A percentile compares a stretch with the other conserved stretches of the same genome.
phyloP scores from a whole-genome alignment of 1,140 invertebrate species.

The Psix sp. region DNA sequence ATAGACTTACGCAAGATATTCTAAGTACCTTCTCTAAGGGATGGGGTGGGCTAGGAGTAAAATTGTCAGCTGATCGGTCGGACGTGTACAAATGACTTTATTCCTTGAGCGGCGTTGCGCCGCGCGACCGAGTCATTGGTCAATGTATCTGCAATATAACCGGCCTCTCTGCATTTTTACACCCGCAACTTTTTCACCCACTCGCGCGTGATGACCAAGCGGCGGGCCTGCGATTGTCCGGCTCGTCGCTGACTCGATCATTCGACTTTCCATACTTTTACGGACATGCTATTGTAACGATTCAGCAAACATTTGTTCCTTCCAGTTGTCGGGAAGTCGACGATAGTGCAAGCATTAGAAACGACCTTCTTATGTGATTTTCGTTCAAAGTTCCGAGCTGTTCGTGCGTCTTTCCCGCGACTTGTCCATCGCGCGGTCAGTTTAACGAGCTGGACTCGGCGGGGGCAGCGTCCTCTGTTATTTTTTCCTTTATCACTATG shows the following conservation, averaged over 20 bases:
- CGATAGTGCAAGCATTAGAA: conserved; percentile 28
- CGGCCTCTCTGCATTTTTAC: conserved; percentile 19
- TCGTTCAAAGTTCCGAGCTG: conserved; percentile 38
- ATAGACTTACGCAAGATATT: conserved; percentile 70
- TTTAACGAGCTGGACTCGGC: conserved; percentile 31
- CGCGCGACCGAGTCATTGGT: conserved; percentile 15
- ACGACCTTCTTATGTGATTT: conserved; percentile 35
- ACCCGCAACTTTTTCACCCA: conserved; percentile 10
- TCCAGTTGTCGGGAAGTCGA: conserved; percentile 36
- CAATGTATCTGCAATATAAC: conserved; percentile 14
- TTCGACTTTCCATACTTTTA: conserved; percentile 6
- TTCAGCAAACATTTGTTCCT: conserved; percentile 31
- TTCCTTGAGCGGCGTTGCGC: conserved; percentile 22
- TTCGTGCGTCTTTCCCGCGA: conserved; percentile 43
- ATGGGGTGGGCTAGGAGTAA: conserved; percentile 29
- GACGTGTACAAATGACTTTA: conserved; percentile 41
- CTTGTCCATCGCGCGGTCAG: conserved; percentile 30
- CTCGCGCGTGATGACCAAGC: too few relatives aligned
- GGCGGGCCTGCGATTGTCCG: neutral
- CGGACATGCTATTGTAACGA: conserved; percentile 13
- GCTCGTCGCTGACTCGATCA: neutral
- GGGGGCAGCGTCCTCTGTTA: conserved; percentile 15
- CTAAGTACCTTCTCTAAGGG: conserved; percentile 70
- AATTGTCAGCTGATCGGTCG: conserved; percentile 10
- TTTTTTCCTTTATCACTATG: neutral